These are phyloP conservation scores for Peromyscus aztecus DNA, from an alignment of 2,797 vertebrate genomes.

Conservation along the genomic window DNA sequence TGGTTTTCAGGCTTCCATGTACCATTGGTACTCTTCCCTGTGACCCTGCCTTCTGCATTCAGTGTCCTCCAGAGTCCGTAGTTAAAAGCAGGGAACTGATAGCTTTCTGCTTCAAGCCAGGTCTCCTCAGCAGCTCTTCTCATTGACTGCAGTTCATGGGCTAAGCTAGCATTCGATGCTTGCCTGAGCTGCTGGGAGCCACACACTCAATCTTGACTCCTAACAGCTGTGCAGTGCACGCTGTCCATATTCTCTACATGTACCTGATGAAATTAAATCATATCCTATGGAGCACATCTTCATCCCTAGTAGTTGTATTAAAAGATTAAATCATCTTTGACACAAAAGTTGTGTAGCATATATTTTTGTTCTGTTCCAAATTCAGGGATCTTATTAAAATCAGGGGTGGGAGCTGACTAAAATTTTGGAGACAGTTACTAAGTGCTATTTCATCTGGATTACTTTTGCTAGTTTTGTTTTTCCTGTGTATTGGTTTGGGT, in stretches of 20 bases:
- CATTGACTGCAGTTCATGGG: not conserved
- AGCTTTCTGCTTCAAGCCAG: conserved; percentile 17
- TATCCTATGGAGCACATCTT: not conserved
- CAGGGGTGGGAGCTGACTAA: not conserved
- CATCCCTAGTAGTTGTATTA: not conserved
- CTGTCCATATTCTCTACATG: not conserved
- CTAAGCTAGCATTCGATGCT: not conserved
- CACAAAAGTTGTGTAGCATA: not conserved
- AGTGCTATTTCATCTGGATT: not conserved
- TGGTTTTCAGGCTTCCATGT: not conserved
- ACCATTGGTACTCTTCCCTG: not conserved
- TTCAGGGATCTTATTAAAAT: not conserved
- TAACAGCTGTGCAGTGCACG: not conserved
- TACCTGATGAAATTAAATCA: not conserved
- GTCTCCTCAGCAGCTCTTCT: not conserved
- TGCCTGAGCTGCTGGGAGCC: not conserved
- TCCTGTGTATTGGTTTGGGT: not conserved
- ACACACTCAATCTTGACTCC: too few relatives aligned
- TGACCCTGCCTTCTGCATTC: not conserved
- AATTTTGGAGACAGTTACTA: not conserved
- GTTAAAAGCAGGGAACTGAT: not conserved
- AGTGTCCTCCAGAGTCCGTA: not conserved
- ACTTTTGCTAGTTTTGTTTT: not conserved
- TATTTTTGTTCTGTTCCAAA: not conserved
- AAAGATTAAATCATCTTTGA: not conserved